Conservation (phyloP, 2,797 vertebrate genomes). For the Periophthalmus magnuspinnatus region DNA sequence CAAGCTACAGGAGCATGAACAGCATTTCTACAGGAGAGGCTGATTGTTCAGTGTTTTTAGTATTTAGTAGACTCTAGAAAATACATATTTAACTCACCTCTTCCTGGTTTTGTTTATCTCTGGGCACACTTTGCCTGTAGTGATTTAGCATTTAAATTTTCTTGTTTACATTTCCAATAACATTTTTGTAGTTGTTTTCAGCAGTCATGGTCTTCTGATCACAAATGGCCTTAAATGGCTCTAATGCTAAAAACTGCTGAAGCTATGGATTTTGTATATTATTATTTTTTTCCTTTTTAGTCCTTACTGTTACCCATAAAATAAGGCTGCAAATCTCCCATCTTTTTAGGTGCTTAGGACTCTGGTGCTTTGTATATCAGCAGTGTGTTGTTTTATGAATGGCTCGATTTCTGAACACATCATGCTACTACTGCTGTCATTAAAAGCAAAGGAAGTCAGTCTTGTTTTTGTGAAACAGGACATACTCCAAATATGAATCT, state of each 20-base stretch:
- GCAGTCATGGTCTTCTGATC: background rate
- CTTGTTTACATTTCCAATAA: background rate
- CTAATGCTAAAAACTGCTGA: background rate
- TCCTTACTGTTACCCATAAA: background rate
- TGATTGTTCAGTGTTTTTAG: background rate
- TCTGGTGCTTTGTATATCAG: conserved; percentile 20
- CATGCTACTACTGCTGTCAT: conserved; percentile 23
- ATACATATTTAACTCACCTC: background rate
- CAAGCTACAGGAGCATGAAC: background rate
- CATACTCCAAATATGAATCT: conserved; percentile 47
- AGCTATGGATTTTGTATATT: background rate
- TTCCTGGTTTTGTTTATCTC: background rate
- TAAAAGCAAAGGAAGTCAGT: conserved; percentile 20
- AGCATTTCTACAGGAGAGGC: background rate
- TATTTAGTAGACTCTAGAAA: background rate
- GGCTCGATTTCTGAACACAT: conserved; percentile 31
- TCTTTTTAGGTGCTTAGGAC: conserved; percentile 10
- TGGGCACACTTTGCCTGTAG: background rate
- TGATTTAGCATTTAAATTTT: background rate
- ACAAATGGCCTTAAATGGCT: background rate
- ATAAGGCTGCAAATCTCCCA: background rate
- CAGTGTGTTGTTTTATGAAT: conserved; percentile 14
- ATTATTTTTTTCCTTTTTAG: background rate
- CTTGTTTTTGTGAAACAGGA: conserved; percentile 23
- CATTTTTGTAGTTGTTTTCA: background rate